Evolutionary conservation across 2,888 invertebrate genomes (phyloP), one percentile per base, ranked within the genome.

Genomic region (Netelia inedita): DNA sequence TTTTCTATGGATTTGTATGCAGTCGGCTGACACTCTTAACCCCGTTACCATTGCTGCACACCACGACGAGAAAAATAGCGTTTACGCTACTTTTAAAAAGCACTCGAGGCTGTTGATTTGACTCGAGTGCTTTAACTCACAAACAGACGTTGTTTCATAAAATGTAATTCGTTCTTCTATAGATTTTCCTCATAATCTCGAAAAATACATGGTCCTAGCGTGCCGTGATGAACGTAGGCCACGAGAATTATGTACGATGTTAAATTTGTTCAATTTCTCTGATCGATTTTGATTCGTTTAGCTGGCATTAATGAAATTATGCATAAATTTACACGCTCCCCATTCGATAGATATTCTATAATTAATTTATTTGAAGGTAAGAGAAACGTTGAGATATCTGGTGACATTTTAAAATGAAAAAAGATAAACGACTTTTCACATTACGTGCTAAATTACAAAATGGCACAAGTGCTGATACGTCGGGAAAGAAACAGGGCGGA

Each of bases 11-110:
- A 66, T 59, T 66, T 28, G 35, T 65, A 71, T 41, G 59, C 59
- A 65, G 53, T 14, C 63, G n/a, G 11, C 50, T 14, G 11, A 10
- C 55, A 46, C 80, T 79, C 84, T 85, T 85, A 74, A 85, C 78
- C 81, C 69, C 78, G 50, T 84, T 84, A 75, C 14, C 21, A 3
- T 11, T 63, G 53, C 61, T 74, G 28, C 50, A 69, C 46, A 28
- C 35, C 19, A 35, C 19, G 43, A 35, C 50, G 57, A 35, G 43
- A 8, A 50, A 71, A 72, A 59, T 35, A 65, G 65, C 71, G 50
- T 43, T 59, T 61, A 28, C 50, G 35, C 59, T 28, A 23, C 14
- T 57, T 63, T 57, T 35, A 59, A 23, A 41, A 61, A 28, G 14
- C 23, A 68, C 50, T 43, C 43, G 10, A 9, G 35, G 59, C 53